A percentile compares a stretch with the other conserved stretches of the same genome.
phyloP scores from a whole-genome alignment of 2,797 vertebrate species.

The Cyprinella venusta region DNA sequence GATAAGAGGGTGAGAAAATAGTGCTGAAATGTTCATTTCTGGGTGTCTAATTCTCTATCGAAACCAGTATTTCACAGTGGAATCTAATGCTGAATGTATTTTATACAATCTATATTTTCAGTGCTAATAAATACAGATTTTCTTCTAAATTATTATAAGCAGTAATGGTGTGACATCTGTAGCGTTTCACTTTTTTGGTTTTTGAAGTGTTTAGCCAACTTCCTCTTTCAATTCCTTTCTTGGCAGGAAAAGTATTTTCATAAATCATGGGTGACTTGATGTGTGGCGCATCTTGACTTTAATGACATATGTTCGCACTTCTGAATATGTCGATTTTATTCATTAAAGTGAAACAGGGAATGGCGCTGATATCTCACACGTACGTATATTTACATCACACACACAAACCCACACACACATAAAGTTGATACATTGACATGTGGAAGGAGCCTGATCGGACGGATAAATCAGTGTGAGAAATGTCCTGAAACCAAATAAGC shows the following conservation, averaged over 20 bases:
- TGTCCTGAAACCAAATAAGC: neutral
- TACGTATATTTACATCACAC: neutral
- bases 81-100: neutral
- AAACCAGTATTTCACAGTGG: conserved; percentile 12
- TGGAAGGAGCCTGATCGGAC: neutral
- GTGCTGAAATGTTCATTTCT: neutral
- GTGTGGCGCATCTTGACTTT: neutral
- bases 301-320: neutral
- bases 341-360: neutral
- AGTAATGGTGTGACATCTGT: neutral
- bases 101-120: neutral
- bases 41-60: neutral
- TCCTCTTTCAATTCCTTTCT: conserved; percentile 44
- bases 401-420: neutral
- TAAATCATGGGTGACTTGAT: neutral
- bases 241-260: neutral
- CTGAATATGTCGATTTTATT: neutral
- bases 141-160: neutral
- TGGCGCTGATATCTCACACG: neutral
- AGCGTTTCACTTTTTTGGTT: neutral
- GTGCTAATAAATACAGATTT: conserved; percentile 2
- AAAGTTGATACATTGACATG: neutral
- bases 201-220: conserved; percentile 9
- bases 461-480: neutral
- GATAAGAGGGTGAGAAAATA: neutral